These are phyloP conservation scores for Nesogale talazaci DNA, from an alignment of 2,113 vertebrate genomes.

Conservation along the genomic window DNA sequence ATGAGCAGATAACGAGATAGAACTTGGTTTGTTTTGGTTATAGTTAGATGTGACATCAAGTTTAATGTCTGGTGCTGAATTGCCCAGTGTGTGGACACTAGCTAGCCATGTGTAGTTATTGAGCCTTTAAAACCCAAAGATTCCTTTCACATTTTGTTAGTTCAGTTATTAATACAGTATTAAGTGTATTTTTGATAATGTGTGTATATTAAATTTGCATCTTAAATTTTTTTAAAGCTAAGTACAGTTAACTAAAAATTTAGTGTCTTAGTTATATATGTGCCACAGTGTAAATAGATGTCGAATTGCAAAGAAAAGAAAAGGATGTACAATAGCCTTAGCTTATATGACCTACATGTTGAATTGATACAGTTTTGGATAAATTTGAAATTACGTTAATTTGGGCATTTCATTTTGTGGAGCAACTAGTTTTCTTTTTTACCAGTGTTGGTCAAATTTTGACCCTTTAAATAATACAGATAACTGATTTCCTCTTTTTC, in stretches of 20 bases:
- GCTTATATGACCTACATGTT: not conserved
- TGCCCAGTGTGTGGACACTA: too few species aligned
- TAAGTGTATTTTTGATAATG: not conserved
- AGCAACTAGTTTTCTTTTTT: not conserved
- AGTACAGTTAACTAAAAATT: not conserved
- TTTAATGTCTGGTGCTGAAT: too few species aligned
- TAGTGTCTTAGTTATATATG: not conserved
- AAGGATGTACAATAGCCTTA: not conserved
- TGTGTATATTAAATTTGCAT: not conserved
- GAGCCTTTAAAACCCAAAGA: too few species aligned
- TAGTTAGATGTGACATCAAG: too few species aligned
- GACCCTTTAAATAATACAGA: too few species aligned
- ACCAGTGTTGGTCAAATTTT: not conserved
- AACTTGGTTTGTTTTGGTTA: too few species aligned
- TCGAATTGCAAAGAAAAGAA: not conserved
- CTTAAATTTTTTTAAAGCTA: too few species aligned
- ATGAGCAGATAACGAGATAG: too few species aligned
- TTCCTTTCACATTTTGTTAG: not conserved
- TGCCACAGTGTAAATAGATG: not conserved
- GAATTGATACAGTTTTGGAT: constrained; percentile 19
- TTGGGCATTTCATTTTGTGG: not conserved
- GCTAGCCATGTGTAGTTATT: too few species aligned
- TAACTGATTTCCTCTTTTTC: too few species aligned
- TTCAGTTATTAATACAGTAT: not conserved
- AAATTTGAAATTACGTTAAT: not conserved